Base-by-base conservation (phyloP, 2,113 vertebrate genomes). In the Gadus macrocephalus region DNA sequence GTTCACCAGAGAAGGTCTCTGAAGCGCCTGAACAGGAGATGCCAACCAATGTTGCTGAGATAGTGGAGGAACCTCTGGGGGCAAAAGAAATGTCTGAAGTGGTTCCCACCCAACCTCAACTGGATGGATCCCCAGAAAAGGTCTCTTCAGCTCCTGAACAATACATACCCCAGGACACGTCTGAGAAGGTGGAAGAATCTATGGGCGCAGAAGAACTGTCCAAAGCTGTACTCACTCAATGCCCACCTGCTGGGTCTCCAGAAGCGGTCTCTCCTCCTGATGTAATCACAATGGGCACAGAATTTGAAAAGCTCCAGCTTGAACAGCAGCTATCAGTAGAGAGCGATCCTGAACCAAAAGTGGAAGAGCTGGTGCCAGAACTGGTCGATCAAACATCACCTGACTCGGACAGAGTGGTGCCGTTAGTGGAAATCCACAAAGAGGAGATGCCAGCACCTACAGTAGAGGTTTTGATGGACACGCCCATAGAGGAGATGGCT, bases 321-420 rank as follows among this genome's bases (percentile, higher is more conserved):
- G 78, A 82, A 70, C 74, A 74, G 74, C 67, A 64, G 69, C 67
- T 73, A 2, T 63, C 69, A 75, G 75, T 77, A 77, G 81, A 85
- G 84, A 85, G 81, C 11, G 69, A 58, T 19, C 83, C 77, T 78
- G 81, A 88, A 31, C 74, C 78, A 64, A 63, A 68, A 58, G 15
- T 16, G 15, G 55, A 3, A 4, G 55, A n/a, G 1, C 69, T 79
- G 65, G 70, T 82, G 83, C 71, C 83, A 75, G 81, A 77, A 35
- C 31, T 5, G 27, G 14, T 69, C 62, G 66, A 64, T 67, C 76
- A 71, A 74, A 65, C 79, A 25, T 42, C 22, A 31, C 73, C 75
- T 64, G 9, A 58, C 1, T 14, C 55, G 1, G 55, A 58, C 42
- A 49, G 42, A 11, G 42, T 49, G 8, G 42, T 9, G 42, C 42